A percentile compares a stretch with the other conserved stretches of the same genome.
These are phyloP conservation scores for Cryptomyrus ogoouensis DNA, from an alignment of 2,113 vertebrate species.

Conservation along the genomic window DNA sequence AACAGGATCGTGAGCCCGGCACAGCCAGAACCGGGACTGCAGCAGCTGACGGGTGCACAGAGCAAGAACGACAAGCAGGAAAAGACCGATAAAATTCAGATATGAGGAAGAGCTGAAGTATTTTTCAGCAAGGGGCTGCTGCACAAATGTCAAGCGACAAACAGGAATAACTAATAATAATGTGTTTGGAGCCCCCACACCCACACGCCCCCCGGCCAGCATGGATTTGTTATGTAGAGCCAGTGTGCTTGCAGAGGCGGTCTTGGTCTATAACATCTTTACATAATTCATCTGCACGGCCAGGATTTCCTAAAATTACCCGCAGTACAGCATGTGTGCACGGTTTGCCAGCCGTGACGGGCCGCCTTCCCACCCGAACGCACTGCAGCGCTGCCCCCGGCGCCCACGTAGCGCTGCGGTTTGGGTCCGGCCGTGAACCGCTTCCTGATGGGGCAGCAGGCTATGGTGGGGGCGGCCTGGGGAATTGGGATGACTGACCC, in stretches of 20 bases:
- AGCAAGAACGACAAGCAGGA: not conserved
- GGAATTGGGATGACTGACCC: not conserved
- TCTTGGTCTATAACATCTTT: not conserved
- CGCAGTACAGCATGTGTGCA: not conserved
- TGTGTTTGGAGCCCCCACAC: not conserved
- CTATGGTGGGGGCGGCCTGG: not conserved
- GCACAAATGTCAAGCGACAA: not conserved
- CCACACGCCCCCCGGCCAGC: not conserved
- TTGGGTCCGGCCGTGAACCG: not conserved
- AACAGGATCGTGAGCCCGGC: too few species aligned
- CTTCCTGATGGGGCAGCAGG: not conserved
- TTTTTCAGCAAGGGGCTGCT: not conserved
- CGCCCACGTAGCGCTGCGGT: not conserved
- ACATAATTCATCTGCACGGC: slow-evolving; percentile 11
- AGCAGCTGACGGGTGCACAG: not conserved
- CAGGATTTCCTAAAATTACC: not conserved
- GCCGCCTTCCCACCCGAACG: not conserved
- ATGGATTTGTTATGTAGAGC: not conserved
- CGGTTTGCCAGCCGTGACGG: not conserved
- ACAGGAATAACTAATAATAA: not conserved
- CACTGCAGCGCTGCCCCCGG: not conserved
- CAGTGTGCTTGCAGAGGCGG: not conserved
- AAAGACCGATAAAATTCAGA: not conserved
- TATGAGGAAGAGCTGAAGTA: not conserved
- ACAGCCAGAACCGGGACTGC: not conserved